phyloP scores from a whole-genome alignment of 2,888 invertebrate genomes.

The Crioceris asparagi region DNA sequence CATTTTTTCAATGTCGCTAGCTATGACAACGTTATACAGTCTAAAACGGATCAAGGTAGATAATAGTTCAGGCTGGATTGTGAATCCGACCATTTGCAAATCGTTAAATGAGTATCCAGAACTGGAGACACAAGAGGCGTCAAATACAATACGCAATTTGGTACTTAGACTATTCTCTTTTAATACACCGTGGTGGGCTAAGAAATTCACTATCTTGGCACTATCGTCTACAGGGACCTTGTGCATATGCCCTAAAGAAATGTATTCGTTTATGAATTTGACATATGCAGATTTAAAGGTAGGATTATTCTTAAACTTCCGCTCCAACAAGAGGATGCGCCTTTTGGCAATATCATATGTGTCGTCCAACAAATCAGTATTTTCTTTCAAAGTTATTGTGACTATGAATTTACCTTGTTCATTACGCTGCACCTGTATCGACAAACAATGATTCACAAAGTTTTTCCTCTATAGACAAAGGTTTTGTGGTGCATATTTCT shows the following conservation, averaged over 20 bases:
- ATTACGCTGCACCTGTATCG: constrained; percentile 3
- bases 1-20: constrained; percentile 9
- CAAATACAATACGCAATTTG: constrained; percentile 12
- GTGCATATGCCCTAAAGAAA: constrained; percentile 11
- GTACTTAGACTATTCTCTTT: constrained; percentile 12
- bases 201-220: constrained; percentile 6
- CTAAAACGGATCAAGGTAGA: constrained; percentile 10
- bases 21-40: constrained; percentile 6
- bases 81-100: constrained; percentile 10
- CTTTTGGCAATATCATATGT: constrained; percentile 4
- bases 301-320: constrained; percentile 8
- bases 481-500: too few species aligned
- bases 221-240: not conserved
- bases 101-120: constrained; percentile 14
- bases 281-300: constrained; percentile 6
- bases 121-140: constrained; percentile 7
- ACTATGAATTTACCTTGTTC: constrained; percentile 9
- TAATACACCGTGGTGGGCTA: constrained; percentile 16
- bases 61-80: constrained; percentile 11
- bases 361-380: not conserved
- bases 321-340: constrained; percentile 10
- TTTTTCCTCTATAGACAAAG: constrained; percentile 6
- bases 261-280: constrained; percentile 11
- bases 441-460: constrained; percentile 7
- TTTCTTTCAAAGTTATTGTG: constrained; percentile 4